These are phyloP conservation scores for Scomber scombrus DNA, from an alignment of 2,113 vertebrate species.

Conservation along the genomic window DNA sequence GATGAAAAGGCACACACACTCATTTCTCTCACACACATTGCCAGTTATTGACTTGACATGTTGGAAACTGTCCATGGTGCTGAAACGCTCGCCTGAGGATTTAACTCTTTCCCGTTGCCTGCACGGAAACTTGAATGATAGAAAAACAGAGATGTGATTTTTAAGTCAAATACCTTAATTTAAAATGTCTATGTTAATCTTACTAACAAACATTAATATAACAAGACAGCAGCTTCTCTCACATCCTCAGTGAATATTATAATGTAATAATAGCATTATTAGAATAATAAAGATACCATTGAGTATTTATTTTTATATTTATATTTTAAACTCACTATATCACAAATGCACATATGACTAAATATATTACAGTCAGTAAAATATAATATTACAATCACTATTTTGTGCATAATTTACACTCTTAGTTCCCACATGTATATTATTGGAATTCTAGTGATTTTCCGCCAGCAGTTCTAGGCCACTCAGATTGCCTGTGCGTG, in stretches of 20 bases:
- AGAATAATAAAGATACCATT: background rate
- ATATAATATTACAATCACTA: background rate
- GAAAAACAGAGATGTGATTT: background rate
- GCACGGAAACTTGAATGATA: background rate
- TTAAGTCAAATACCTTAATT: too few relatives aligned
- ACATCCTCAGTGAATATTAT: background rate
- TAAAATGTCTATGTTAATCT: background rate
- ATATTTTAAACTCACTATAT: background rate
- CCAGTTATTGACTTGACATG: slow-evolving; percentile 61
- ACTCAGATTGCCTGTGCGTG: slow-evolving; percentile 20
- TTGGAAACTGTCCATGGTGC: slow-evolving; percentile 73
- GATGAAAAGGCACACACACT: background rate
- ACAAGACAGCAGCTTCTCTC: background rate
- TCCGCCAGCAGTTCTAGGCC: slow-evolving; percentile 9
- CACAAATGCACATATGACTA: background rate
- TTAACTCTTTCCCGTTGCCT: slow-evolving; percentile 30
- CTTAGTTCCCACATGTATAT: background rate
- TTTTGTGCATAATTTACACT: background rate
- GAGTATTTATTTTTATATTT: too few relatives aligned
- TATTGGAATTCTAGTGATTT: slow-evolving; percentile 11
- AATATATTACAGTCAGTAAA: background rate
- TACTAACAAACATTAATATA: background rate
- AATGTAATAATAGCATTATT: background rate
- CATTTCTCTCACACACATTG: slow-evolving; percentile 20
- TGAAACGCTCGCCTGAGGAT: slow-evolving; percentile 58